A percentile compares a stretch with the other conserved stretches of the same genome.
Conservation (phyloP, 2,888 invertebrate genomes). For the Calliopum simillimum region DNA sequence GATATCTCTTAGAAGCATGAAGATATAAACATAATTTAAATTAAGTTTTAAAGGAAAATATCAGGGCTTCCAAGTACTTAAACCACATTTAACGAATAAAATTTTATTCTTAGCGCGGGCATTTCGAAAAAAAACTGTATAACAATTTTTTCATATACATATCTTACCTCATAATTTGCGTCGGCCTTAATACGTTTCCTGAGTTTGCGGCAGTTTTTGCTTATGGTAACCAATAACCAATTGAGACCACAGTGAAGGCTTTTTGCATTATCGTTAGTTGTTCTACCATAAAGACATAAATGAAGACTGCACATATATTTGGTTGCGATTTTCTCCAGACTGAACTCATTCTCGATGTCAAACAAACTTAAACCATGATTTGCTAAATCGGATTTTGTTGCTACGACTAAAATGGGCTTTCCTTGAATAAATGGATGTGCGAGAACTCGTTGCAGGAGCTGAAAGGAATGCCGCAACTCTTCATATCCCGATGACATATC, state of each 20-base stretch:
- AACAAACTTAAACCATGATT: slow-evolving; percentile 58
- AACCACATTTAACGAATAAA: too few relatives aligned
- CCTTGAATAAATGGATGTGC: slow-evolving; percentile 54
- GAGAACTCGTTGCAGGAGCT: slow-evolving; percentile 52
- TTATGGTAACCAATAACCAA: slow-evolving; percentile 52
- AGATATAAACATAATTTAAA: too few relatives aligned
- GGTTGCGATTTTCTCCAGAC: slow-evolving; percentile 55
- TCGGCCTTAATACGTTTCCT: slow-evolving; percentile 54
- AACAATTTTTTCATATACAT: too few relatives aligned
- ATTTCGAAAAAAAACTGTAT: too few relatives aligned
- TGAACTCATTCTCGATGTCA: slow-evolving; percentile 61
- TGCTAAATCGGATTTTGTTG: slow-evolving; percentile 54
- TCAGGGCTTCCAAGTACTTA: too few relatives aligned
- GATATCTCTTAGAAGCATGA: too few relatives aligned
- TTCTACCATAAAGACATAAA: slow-evolving; percentile 49
- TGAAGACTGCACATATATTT: slow-evolving; percentile 49
- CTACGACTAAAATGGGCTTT: slow-evolving; percentile 60
- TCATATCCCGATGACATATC: slow-evolving; percentile 54
- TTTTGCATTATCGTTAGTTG: slow-evolving; percentile 21
- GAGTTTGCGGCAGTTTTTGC: slow-evolving; percentile 46
- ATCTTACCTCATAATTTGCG: too few relatives aligned
- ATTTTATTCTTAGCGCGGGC: too few relatives aligned
- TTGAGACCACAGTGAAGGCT: slow-evolving; percentile 41
- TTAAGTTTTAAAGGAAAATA: too few relatives aligned
- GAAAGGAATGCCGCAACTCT: slow-evolving; percentile 50